Evolutionary conservation across 1,140 invertebrate species (phyloP), one percentile per base, ranked within the genome.

Genomic region (Episyrphus balteatus): DNA sequence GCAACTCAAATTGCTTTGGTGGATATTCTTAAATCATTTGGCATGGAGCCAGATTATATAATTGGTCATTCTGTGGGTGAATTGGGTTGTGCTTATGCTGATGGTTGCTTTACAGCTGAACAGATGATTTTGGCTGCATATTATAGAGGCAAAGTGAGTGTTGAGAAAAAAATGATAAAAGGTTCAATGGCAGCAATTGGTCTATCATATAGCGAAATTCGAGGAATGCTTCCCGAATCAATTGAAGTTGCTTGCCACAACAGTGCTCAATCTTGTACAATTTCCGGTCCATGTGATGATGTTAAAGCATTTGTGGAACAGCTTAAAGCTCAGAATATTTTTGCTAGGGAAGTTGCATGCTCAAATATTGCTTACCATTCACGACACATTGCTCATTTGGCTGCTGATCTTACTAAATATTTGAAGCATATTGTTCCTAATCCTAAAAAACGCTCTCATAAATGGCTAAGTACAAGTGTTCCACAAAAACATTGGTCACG

Each of bases 211-310:
- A 60, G 71, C 17, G 70, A 78, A 47, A 61, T 80, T 2, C 76
- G 75, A 51, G 49, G 69, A 33, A 59, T 71, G 47, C 79, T 82
- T 55, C 81, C 86, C 53, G 66, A 69, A 11, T 70, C 67, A 55
- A 74, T 90, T 66, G 80, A 84, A 52, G 78, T 87, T 0, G 86
- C 87, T n/a, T 91, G 88, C 68, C 85, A 88, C 66, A 92, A 92
- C 59, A 76, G 83, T 5, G 72, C 76, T 2, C 83, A 89, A 53
- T 86, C 81, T 37, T 81, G 85, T 15, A 91, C 87, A 0, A 78
- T 92, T 32, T 88, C 87, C 7, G 88, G 89, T 12, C 84, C 84
- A 5, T 75, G 73, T 38, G 79, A 81, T 34, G 70, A 74, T 18
- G 80, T 89, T 60, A 72, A 73, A 52, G 62, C 61, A 36, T 86